Base-by-base conservation (phyloP, 2,113 vertebrate species). In the Ailuropoda melanoleuca region DNA sequence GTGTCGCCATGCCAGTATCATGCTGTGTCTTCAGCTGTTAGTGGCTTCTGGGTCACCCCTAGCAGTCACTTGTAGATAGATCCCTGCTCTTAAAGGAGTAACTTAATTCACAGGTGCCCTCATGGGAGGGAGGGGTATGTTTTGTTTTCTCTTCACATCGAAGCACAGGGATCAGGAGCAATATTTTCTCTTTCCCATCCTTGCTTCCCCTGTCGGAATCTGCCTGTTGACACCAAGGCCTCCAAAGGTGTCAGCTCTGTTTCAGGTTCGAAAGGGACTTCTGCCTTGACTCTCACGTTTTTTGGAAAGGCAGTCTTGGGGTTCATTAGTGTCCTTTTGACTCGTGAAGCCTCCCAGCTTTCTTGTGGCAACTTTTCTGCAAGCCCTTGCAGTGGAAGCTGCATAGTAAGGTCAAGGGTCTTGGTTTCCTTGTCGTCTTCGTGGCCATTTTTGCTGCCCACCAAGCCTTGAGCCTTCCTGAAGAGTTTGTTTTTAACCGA, bases 71-170 rank as follows among this genome's bases (percentile, higher is more conserved):
- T 10, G 2, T 1, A 8, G 80, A 13, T 17, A 34, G 43, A 29
- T 24, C 74, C 29, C 77, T 77, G 21, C 15, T 48, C 75, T 15
- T 17, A 15, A 6, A 37, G 82, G 80, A 46, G 8, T 26, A 39
- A 0, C 29, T 29, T 39, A 9, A 1, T 37, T 50, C 10, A 11
- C 34, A 4, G 8, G 46, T 23, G 3, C 50, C 26, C 18, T 74
- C 6, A 0, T 0, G 6, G 15, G 26, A 15, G 39, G 18, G 53
- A 15, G 3, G 17, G 15, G 62, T 34, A 12, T 0, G 4, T 29
- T 74, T 23, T 43, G 58, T 29, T 18, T 75, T 26, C 48, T 31
- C 84, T 74, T 58, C 37, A 84, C 1, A 7, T 15, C 0, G 31
- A 72, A 70, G 10, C 50, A 19, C 43, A 39, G 81, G 21, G 48